These are phyloP conservation scores for Ametastegia equiseti DNA, from an alignment of 2,888 invertebrate species.

Conservation along the genomic window DNA sequence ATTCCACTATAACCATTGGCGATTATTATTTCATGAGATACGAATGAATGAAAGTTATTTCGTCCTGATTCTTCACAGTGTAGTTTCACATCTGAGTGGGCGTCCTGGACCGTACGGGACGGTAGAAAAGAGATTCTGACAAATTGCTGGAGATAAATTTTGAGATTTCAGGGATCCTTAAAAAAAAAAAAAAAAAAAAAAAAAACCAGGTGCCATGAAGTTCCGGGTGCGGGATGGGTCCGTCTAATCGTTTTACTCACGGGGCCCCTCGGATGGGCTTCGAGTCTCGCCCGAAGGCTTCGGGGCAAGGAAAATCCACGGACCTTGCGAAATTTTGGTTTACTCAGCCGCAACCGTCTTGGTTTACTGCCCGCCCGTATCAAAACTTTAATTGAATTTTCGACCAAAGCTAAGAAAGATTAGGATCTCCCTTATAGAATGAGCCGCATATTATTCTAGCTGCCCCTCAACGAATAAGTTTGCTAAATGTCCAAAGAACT, in stretches of 20 bases:
- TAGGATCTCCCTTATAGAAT: conserved; percentile 65
- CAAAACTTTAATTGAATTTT: conserved; percentile 76
- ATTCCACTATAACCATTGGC: neutral
- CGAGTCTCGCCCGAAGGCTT: conserved; percentile 4
- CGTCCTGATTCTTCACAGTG: neutral
- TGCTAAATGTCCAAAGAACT: conserved; percentile 29
- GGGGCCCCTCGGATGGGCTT: conserved; percentile 51
- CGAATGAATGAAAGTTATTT: neutral
- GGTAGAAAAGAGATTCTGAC: conserved; percentile 56
- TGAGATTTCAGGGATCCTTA: conserved; percentile 59
- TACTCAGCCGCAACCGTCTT: conserved; percentile 70
- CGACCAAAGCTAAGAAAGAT: conserved; percentile 69
- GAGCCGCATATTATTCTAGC: conserved; percentile 47
- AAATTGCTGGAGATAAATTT: conserved; percentile 72
- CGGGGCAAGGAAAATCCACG: conserved; percentile 71
- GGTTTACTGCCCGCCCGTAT: conserved; percentile 68
- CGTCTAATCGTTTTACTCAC: conserved; percentile 67
- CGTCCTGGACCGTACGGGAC: conserved; percentile 49
- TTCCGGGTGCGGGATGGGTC: conserved; percentile 26
- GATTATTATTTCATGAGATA: neutral
- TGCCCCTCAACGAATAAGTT: conserved; percentile 40
- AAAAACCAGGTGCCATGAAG: conserved; percentile 44
- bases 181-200: too few species aligned
- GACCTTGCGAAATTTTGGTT: conserved; percentile 75
- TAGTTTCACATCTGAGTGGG: conserved; percentile 50